These are phyloP conservation scores for Sinocyclocheilus maitianheensis DNA, from an alignment of 2,113 vertebrate species.

Conservation along the genomic window DNA sequence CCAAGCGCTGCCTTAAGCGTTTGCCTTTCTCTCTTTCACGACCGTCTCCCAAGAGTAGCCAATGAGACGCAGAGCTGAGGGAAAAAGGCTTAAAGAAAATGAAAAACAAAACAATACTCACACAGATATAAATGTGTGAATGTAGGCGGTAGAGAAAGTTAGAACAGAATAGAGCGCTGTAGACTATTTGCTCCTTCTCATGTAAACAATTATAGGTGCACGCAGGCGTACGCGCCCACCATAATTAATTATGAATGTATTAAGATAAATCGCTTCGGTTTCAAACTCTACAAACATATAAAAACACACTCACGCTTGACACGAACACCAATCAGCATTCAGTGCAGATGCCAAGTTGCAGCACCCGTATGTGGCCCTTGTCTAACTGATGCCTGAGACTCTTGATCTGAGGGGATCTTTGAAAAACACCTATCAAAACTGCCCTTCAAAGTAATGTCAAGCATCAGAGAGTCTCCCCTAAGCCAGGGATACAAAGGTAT, in stretches of 20 bases:
- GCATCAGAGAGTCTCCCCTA: slow-evolving; percentile 45
- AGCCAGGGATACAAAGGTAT: slow-evolving; percentile 10
- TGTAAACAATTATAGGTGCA: slow-evolving; percentile 1
- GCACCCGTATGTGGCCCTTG: slow-evolving; percentile 37
- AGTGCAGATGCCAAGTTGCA: slow-evolving; percentile 54
- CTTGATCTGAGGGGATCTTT: slow-evolving; percentile 76
- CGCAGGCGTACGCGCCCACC: slow-evolving; percentile 65
- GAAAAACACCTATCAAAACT: slow-evolving; percentile 77
- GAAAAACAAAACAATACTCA: slow-evolving; percentile 22
- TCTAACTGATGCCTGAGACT: slow-evolving; percentile 35
- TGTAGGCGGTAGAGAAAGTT: slow-evolving; percentile 6
- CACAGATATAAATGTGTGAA: slow-evolving; percentile 5
- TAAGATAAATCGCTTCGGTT: slow-evolving; percentile 77
- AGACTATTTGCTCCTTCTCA: slow-evolving; percentile 5
- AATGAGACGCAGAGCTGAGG: slow-evolving; percentile 20
- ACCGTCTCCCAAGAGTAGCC: slow-evolving; percentile 36
- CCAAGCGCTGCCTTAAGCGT: slow-evolving; percentile 48
- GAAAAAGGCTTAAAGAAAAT: slow-evolving; percentile 25
- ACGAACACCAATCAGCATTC: slow-evolving; percentile 76
- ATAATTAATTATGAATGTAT: slow-evolving; percentile 79
- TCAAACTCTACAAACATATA: slow-evolving; percentile 75
- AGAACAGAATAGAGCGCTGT: neutral
- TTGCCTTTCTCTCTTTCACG: slow-evolving; percentile 44
- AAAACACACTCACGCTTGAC: slow-evolving; percentile 66
- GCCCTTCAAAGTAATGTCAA: slow-evolving; percentile 50